Conservation (phyloP, 2,888 invertebrate genomes). For the Drosophila borborema region DNA sequence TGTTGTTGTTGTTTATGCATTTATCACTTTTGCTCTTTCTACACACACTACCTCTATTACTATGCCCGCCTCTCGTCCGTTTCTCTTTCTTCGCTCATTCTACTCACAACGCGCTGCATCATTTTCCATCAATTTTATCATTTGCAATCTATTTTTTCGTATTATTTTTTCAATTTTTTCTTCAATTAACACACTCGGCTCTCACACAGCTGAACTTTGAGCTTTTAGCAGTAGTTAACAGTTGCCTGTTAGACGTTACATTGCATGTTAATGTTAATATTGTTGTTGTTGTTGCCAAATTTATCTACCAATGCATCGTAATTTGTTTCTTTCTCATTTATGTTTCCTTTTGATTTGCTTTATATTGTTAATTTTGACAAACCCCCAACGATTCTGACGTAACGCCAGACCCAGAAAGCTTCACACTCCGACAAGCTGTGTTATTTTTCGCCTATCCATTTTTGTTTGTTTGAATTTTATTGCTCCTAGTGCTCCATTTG, state of each 20-base stretch:
- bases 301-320: slow-evolving; percentile 59
- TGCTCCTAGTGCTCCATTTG: slow-evolving; percentile 50
- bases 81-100: slow-evolving; percentile 61
- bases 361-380: slow-evolving; percentile 73
- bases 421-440: slow-evolving; percentile 31
- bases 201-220: slow-evolving; percentile 55
- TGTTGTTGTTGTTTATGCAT: slow-evolving; percentile 31
- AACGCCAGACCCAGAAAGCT: slow-evolving; percentile 38
- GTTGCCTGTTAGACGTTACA: slow-evolving; percentile 57
- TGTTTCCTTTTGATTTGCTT: slow-evolving; percentile 45
- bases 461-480: slow-evolving; percentile 55
- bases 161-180: slow-evolving; percentile 7
- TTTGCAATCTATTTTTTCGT: slow-evolving; percentile 66
- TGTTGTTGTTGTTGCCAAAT: slow-evolving; percentile 30
- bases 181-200: slow-evolving; percentile 68
- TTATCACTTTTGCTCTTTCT: slow-evolving; percentile 22
- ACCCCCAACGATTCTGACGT: slow-evolving; percentile 72
- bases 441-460: slow-evolving; percentile 17
- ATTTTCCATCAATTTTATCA: slow-evolving; percentile 64
- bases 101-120: slow-evolving; percentile 58
- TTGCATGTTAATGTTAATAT: slow-evolving; percentile 52
- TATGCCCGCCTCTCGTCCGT: slow-evolving; percentile 23
- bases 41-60: slow-evolving; percentile 32
- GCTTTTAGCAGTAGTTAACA: slow-evolving; percentile 69
- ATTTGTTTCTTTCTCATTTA: slow-evolving; percentile 27